phyloP scores from a whole-genome alignment of 2,113 vertebrate species.

The Campylorhamphus procurvoides region DNA sequence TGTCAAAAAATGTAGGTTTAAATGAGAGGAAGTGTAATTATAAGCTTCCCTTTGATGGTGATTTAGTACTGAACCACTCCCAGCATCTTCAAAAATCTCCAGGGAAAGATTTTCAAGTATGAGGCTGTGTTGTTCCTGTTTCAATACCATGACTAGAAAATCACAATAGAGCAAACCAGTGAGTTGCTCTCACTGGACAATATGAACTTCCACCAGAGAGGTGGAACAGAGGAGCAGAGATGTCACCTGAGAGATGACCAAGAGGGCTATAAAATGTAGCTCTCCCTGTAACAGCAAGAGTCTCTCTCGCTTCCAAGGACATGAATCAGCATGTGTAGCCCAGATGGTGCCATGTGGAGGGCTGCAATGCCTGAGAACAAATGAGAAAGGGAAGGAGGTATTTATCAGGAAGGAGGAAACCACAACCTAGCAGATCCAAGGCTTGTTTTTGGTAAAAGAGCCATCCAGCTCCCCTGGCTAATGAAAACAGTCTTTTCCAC shows the following conservation, averaged over 20 bases:
- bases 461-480: neutral
- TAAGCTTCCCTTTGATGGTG: neutral
- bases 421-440: neutral
- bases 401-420: slow-evolving; percentile 13
- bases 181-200: neutral
- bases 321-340: neutral
- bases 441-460: neutral
- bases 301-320: neutral
- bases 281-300: neutral
- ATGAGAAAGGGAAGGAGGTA: neutral
- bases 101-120: neutral
- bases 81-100: neutral
- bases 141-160: neutral
- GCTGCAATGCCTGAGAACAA: neutral
- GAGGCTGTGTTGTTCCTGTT: fast-evolving
- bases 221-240: neutral
- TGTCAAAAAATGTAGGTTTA: neutral
- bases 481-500: neutral
- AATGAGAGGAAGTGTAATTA: neutral
- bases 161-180: neutral
- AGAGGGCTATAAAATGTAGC: neutral
- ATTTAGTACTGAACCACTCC: neutral
- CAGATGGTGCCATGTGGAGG: neutral
- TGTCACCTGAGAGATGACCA: neutral
- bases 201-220: neutral